phyloP scores from a whole-genome alignment of 1,140 invertebrate genomes.

The Hylaeus anthracinus region DNA sequence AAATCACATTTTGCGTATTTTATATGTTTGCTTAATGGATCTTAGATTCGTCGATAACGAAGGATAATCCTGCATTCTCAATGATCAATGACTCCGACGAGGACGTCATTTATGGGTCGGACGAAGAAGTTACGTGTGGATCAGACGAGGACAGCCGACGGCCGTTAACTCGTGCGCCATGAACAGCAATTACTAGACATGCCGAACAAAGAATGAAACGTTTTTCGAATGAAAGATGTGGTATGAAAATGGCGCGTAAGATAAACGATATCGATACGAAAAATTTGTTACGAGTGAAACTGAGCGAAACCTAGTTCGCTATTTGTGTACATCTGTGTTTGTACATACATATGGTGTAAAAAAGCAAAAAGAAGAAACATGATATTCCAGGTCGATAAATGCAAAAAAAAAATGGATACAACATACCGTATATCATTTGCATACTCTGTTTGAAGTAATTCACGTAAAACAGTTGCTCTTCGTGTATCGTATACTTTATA shows the following conservation, averaged over 20 bases:
- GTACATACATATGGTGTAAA: background rate
- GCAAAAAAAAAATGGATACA: background rate
- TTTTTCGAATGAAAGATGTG: background rate
- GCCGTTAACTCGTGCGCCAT: constrained; percentile 86
- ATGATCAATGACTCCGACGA: constrained; percentile 99
- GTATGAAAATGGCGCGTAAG: background rate
- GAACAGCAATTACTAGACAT: constrained; percentile 71
- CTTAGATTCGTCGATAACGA: constrained; percentile 93
- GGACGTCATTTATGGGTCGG: constrained; percentile 96
- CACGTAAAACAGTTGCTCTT: background rate
- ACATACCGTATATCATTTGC: background rate
- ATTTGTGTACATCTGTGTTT: background rate
- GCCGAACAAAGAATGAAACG: background rate
- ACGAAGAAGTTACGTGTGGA: constrained; percentile 98
- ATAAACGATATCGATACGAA: background rate
- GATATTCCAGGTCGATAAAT: background rate
- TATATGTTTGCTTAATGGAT: constrained; percentile 22
- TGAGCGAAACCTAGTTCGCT: background rate
- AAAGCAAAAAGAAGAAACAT: background rate
- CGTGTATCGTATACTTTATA: background rate
- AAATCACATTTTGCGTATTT: background rate
- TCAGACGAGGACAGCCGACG: constrained; percentile 93
- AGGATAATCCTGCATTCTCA: constrained; percentile 98
- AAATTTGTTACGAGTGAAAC: background rate
- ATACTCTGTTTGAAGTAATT: background rate